Evolutionary conservation across 1,140 invertebrate genomes (phyloP).

Genomic region (Caligus rogercresseyi): DNA sequence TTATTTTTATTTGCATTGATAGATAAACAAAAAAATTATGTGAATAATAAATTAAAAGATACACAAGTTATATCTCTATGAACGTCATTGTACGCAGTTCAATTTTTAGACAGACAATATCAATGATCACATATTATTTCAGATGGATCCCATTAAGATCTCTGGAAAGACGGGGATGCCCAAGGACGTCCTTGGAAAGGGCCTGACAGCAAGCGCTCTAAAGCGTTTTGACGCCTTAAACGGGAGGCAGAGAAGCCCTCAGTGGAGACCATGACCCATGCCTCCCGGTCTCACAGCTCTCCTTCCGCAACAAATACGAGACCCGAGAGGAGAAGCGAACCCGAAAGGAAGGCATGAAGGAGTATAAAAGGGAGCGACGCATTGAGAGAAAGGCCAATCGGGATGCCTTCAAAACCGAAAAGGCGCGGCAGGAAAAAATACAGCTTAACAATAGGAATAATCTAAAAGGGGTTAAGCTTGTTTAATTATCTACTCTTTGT

Average conservation of each 20-base stretch:
- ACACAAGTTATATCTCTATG: too few relatives aligned
- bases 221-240: slow-evolving; percentile 37
- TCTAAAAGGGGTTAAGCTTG: slow-evolving; percentile 37
- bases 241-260: slow-evolving; percentile 30
- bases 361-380: slow-evolving; percentile 61
- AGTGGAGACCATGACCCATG: slow-evolving; percentile 37
- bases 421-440: slow-evolving; percentile 58
- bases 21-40: too few relatives aligned
- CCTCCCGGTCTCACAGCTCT: slow-evolving; percentile 49
- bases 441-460: slow-evolving; percentile 51
- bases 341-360: slow-evolving; percentile 59
- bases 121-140: too few relatives aligned
- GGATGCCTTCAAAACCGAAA: slow-evolving; percentile 69
- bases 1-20: too few relatives aligned
- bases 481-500: slow-evolving; percentile 21
- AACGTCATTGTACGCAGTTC: too few relatives aligned
- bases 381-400: slow-evolving; percentile 69
- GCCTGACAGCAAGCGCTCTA: slow-evolving; percentile 47
- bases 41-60: too few relatives aligned
- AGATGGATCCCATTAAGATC: slow-evolving; percentile 43
- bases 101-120: too few relatives aligned
- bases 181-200: slow-evolving; percentile 32
- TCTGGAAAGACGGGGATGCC: slow-evolving; percentile 52
- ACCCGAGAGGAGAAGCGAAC: slow-evolving; percentile 55
- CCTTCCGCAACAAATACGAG: slow-evolving; percentile 60